Conservation (phyloP, 2,888 invertebrate species). For the Hirtodrosophila duncani region DNA sequence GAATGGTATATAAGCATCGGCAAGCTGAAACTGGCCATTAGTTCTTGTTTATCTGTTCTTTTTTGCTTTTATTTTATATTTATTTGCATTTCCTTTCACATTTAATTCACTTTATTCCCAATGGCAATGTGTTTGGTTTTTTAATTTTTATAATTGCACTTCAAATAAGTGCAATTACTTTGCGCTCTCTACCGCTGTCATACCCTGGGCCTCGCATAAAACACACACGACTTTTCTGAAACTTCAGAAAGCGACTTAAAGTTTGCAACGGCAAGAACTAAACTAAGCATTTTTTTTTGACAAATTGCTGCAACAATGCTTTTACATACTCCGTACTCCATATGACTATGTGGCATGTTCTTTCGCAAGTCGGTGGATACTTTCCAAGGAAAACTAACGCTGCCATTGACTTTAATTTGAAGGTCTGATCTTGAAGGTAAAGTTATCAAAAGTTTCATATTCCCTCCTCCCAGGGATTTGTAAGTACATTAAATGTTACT, state of each 20-base stretch:
- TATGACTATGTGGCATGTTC: no score
- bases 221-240: slow-evolving; percentile 47
- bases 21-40: no score
- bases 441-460: no score
- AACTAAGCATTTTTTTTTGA: slow-evolving; percentile 68
- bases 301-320: slow-evolving; percentile 66
- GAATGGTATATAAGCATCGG: no score
- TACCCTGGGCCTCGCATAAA: slow-evolving; percentile 7
- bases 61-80: slow-evolving; percentile 10
- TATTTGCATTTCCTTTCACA: slow-evolving; percentile 13
- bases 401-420: no score
- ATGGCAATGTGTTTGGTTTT: slow-evolving; percentile 32
- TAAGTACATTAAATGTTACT: no score
- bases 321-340: background rate
- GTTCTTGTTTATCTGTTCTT: background rate
- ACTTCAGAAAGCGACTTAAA: slow-evolving; percentile 66
- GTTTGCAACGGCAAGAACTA: slow-evolving; percentile 22
- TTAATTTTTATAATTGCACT: slow-evolving; percentile 62
- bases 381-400: no score
- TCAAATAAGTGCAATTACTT: slow-evolving; percentile 64
- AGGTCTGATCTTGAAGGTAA: no score
- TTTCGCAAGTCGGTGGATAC: no score
- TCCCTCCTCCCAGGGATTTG: no score
- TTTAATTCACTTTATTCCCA: background rate
- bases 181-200: slow-evolving; percentile 1